A percentile compares a stretch with the other conserved stretches of the same genome.
phyloP scores from a whole-genome alignment of 2,888 invertebrate species.

The Orthosia gothica region DNA sequence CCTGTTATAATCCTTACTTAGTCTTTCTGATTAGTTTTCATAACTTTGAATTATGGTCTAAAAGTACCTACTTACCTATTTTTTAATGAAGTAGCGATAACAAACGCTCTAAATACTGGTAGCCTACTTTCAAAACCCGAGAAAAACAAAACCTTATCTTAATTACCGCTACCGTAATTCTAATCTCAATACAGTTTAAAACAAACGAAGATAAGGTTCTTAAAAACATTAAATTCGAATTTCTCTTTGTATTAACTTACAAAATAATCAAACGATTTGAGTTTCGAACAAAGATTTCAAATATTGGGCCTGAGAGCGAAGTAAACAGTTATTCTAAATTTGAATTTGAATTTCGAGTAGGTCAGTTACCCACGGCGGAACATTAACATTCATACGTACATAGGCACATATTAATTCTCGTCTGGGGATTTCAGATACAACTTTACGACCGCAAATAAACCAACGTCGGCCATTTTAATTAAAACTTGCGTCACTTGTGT shows the following conservation, averaged over 20 bases:
- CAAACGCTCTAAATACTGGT: not conserved
- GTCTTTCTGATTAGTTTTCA: not conserved
- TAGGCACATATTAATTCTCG: conserved; percentile 45
- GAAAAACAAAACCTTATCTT: conserved; percentile 25
- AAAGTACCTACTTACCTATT: not conserved
- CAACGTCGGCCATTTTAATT: conserved; percentile 75
- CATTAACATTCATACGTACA: conserved; percentile 29
- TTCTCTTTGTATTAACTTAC: conserved; percentile 24
- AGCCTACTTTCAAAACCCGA: conserved; percentile 1
- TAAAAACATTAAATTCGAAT: conserved; percentile 27
- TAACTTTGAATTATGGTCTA: not conserved
- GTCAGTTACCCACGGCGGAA: conserved; percentile 32
- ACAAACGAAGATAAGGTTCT: conserved; percentile 30
- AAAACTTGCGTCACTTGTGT: conserved; percentile 78
- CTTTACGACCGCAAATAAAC: conserved; percentile 68
- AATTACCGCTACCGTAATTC: conserved; percentile 8
- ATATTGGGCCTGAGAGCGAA: conserved; percentile 13
- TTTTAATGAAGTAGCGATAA: not conserved
- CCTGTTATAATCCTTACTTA: not conserved
- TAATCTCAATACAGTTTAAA: conserved; percentile 19
- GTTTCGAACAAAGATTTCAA: conserved; percentile 12
- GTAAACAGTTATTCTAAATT: conserved; percentile 35
- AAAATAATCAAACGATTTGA: conserved; percentile 13
- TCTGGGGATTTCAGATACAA: conserved; percentile 57
- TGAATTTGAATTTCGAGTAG: not conserved